Evolutionary conservation across 1,140 invertebrate species (phyloP).

Genomic region (Drosophila bifasciata): DNA sequence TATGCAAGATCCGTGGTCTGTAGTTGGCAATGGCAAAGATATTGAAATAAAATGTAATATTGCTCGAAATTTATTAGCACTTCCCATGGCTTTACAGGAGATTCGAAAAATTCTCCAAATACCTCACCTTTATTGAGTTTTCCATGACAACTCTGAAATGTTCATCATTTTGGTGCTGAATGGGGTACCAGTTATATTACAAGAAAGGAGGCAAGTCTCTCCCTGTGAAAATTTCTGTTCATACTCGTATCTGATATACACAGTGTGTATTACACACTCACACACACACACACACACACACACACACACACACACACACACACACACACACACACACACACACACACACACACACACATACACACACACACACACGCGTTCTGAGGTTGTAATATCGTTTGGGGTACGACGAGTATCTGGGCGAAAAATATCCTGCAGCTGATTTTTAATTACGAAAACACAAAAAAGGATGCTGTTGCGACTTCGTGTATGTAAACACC

Average conservation of each 20-base stretch:
- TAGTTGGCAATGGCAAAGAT: too few species aligned
- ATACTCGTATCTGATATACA: slow-evolving; percentile 23
- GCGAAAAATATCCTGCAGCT: slow-evolving; percentile 75
- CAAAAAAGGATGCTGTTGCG: slow-evolving; percentile 71
- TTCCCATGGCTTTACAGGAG: background rate
- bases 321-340: slow-evolving; percentile 2
- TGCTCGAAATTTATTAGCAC: background rate
- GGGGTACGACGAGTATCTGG: slow-evolving; percentile 37
- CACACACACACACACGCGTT: slow-evolving; percentile 24
- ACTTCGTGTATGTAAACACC: slow-evolving; percentile 68
- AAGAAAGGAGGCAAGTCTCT: slow-evolving; percentile 12
- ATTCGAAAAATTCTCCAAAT: too few species aligned
- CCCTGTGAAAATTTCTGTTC: slow-evolving; percentile 53
- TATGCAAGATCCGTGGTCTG: too few species aligned
- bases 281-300: slow-evolving; percentile 6
- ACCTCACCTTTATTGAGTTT: too few species aligned
- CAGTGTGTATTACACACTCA: too few species aligned
- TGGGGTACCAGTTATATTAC: slow-evolving; percentile 7
- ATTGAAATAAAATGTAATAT: too few species aligned
- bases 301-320: slow-evolving; percentile 19
- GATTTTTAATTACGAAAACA: slow-evolving; percentile 80
- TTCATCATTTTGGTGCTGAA: slow-evolving; percentile 7
- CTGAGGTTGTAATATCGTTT: slow-evolving; percentile 56
- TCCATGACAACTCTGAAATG: too few species aligned
- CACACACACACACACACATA: slow-evolving; percentile 6